These are phyloP conservation scores for Haliclystus octoradiatus DNA, from an alignment of 30 jellyfish, hydroid and myxozoan species.

Conservation along the genomic window DNA sequence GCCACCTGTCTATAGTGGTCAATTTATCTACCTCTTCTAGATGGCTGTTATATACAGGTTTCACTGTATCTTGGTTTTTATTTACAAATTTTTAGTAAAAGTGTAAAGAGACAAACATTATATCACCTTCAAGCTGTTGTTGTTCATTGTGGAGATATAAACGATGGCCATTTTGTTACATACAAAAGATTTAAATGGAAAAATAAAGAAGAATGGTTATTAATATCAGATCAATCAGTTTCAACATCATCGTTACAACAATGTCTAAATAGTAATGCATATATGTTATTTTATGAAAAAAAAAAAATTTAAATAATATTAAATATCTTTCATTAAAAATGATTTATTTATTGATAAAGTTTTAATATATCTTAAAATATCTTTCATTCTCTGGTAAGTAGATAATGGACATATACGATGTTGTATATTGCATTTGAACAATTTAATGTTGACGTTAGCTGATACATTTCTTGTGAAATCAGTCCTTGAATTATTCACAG, in stretches of 20 bases:
- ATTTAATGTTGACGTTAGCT: too few relatives aligned
- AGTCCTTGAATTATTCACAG: too few relatives aligned
- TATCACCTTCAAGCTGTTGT: conserved; percentile 53
- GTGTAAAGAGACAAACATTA: neutral
- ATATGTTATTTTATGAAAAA: conserved; percentile 67
- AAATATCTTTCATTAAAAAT: too few relatives aligned
- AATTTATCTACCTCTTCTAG: neutral
- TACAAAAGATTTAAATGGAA: conserved; percentile 39
- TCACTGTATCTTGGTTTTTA: neutral
- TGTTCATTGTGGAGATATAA: conserved; percentile 68
- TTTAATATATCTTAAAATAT: too few relatives aligned
- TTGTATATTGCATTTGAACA: too few relatives aligned
- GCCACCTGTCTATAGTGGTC: neutral
- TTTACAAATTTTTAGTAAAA: too few relatives aligned
- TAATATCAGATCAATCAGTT: conserved; percentile 53
- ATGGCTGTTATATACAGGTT: neutral
- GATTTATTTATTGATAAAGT: too few relatives aligned
- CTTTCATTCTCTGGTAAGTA: too few relatives aligned
- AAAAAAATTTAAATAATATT: neutral
- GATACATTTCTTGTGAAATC: too few relatives aligned
- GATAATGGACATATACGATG: too few relatives aligned
- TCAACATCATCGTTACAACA: conserved; percentile 32
- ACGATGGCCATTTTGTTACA: conserved; percentile 76
- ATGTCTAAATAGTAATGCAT: conserved; percentile 44
- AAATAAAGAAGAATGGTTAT: conserved; percentile 54